Evolutionary conservation across 2,797 vertebrate species (phyloP).

Genomic region (Halcyon leucocephala): DNA sequence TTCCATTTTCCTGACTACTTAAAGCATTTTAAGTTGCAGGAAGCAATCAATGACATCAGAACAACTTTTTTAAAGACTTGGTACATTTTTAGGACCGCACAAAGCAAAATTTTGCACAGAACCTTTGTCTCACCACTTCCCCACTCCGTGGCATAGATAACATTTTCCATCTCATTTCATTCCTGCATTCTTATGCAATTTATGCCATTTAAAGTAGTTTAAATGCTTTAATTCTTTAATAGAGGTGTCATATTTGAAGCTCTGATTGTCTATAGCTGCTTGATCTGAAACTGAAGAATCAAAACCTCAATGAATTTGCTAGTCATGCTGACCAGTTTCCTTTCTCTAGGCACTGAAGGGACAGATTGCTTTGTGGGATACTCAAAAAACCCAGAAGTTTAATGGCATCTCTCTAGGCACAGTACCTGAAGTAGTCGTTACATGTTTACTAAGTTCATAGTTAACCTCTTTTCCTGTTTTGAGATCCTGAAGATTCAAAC

Average conservation of each 20-base stretch:
- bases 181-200: background rate
- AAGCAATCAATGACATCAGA: background rate
- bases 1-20: background rate
- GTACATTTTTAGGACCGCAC: background rate
- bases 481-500: background rate
- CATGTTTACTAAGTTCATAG: background rate
- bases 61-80: background rate
- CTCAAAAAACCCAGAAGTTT: accelerated
- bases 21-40: background rate
- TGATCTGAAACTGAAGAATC: background rate
- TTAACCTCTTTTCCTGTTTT: background rate
- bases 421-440: background rate
- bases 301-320: background rate
- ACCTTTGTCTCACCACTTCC: background rate
- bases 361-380: background rate
- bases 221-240: background rate
- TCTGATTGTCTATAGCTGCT: background rate
- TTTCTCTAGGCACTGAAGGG: background rate
- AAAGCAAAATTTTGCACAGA: background rate
- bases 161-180: background rate
- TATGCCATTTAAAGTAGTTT: background rate
- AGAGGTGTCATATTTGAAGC: background rate
- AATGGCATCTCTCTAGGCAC: accelerated
- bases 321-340: background rate
- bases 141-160: background rate